phyloP scores from a whole-genome alignment of 2,113 vertebrate species.

The Dicerorhinus sumatrensis region DNA sequence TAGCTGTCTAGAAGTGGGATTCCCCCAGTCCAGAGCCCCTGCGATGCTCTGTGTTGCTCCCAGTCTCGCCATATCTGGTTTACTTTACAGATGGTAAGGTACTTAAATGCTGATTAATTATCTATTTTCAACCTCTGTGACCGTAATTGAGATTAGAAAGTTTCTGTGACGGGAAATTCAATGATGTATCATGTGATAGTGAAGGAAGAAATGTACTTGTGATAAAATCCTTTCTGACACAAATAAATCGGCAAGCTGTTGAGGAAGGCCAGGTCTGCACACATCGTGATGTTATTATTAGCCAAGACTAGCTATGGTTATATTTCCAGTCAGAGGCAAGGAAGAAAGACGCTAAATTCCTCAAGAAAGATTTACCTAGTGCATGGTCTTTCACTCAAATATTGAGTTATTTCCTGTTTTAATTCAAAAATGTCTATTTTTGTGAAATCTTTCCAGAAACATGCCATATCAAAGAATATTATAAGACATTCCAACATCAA shows the following conservation, averaged over 20 bases:
- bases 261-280: conserved; percentile 78
- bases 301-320: conserved; percentile 78
- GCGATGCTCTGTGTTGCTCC: background rate
- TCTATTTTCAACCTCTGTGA: conserved; percentile 81
- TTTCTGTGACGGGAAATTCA: conserved; percentile 80
- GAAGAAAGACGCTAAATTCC: conserved; percentile 71
- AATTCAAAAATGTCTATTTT: conserved; percentile 48
- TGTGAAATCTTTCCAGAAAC: conserved; percentile 54
- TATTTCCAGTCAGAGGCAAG: conserved; percentile 79
- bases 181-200: conserved; percentile 50
- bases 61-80: conserved; percentile 75
- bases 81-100: conserved; percentile 81
- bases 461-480: conserved; percentile 45
- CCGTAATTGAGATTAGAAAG: conserved; percentile 82
- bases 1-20: background rate
- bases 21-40: background rate
- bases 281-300: conserved; percentile 84
- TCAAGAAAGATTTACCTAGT: conserved; percentile 80
- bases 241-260: conserved; percentile 83
- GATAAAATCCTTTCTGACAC: conserved; percentile 85
- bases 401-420: conserved; percentile 55
- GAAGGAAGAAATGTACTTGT: conserved; percentile 77
- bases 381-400: conserved; percentile 72
- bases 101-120: conserved; percentile 79
- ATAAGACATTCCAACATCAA: conserved; percentile 42